Evolutionary conservation across 2,113 vertebrate genomes (phyloP).

Genomic region (Electrona antarctica): DNA sequence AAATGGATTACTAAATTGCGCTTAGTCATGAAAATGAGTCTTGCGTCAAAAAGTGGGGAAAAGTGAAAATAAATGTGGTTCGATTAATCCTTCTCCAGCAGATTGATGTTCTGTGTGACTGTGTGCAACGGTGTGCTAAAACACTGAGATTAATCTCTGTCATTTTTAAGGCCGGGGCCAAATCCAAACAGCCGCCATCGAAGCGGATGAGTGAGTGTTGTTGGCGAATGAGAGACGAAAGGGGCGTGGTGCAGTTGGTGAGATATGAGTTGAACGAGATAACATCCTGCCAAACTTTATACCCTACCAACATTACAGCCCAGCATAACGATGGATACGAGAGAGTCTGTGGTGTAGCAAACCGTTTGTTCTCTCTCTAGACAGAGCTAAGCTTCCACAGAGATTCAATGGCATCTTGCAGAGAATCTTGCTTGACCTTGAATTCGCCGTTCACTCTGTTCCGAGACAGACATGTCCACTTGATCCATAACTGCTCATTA

Average conservation of each 20-base stretch:
- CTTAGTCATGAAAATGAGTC: neutral
- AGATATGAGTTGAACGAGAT: no score
- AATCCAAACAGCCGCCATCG: neutral
- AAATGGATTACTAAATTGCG: neutral
- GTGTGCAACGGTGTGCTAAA: neutral
- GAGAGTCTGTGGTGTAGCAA: no score
- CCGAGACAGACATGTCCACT: conserved; percentile 15
- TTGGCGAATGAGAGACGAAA: no score
- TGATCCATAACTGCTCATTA: conserved; percentile 33
- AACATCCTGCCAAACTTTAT: no score
- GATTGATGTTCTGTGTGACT: conserved; percentile 7
- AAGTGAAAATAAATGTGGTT: neutral
- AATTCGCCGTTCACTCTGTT: conserved; percentile 26
- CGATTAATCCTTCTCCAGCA: neutral
- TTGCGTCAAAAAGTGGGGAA: neutral
- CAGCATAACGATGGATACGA: no score
- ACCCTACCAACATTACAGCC: no score
- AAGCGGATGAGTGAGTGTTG: no score
- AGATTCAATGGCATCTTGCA: conserved; percentile 9
- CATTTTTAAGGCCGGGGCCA: no score
- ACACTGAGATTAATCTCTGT: neutral
- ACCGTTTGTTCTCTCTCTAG: no score
- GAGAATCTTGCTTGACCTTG: conserved; percentile 30
- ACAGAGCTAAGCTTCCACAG: neutral
- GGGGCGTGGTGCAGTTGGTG: no score